Evolutionary conservation across 1,140 invertebrate genomes (phyloP), one percentile per base, ranked within the genome.

Genomic region (Drosophila santomea): DNA sequence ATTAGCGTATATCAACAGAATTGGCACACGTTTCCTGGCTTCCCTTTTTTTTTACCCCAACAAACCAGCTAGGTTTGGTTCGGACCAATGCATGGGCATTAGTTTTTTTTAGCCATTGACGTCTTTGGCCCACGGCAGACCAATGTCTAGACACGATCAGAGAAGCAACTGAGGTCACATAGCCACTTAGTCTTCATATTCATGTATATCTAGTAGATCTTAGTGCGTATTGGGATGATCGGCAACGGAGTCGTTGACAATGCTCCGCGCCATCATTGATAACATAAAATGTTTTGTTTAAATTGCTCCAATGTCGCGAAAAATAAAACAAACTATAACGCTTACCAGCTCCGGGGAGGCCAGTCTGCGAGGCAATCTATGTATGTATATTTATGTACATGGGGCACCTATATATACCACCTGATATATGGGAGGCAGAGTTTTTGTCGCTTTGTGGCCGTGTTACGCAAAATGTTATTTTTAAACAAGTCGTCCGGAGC

Each of bases 401-500:
- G 25, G 4, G 25, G 48, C 23, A 10, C 28, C 45, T 58, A 58
- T 56, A 74, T 64, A 41, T 66, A 64, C 20, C 50, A 75, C 36
- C 61, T 39, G 73, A 67, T 76, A 75, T 28, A 66, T 52, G 52
- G 59, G 36, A 75, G 69, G 50, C 62, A 71, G 63, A 64, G 69
- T 54, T 58, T 51, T 41, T 75, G 47, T 85, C 76, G 72, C 74
- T 71, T 69, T 73, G 66, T 52, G 67, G 59, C 48, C 56, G 71
- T 67, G 80, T 91, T 91, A 90, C 89, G 90, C 90, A 91, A 91
- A 91, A 79, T 90, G 59, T 83, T 91, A 91, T 91, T 91, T 91
- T 71, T 91, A 91, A 90, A 78, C 72, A 72, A 74, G 41, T 58
- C 62, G 79, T 76, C 79, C 83, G 83, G 80, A 77, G 79, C 79